Evolutionary conservation across 2,113 vertebrate genomes (phyloP), one percentile per base, ranked within the genome.

Genomic region (Glareola pratincola): DNA sequence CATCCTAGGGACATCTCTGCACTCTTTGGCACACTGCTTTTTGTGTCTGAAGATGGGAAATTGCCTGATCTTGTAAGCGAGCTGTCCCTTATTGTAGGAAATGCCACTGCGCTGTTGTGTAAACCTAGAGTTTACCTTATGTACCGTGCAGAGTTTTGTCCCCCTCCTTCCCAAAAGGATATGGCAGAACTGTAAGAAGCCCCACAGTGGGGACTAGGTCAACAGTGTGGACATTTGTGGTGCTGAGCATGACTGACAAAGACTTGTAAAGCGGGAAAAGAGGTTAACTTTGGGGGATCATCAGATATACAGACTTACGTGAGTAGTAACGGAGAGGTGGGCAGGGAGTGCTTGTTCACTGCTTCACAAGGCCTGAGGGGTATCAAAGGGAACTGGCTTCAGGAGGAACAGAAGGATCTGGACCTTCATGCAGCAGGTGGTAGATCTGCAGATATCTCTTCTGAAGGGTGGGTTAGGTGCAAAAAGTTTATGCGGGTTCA

Each of bases 51-150:
- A 57, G 72, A 10, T 29, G 39, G 22, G 41, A 36, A 68, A 26
- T 67, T 47, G 22, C 43, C 67, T 21, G 17, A n/a, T 62, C 53
- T 77, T 62, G 36, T 32, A 53, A 48, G 23, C 27, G 30, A 71
- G 14, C 32, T 72, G 24, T 29, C 18, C 32, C 85, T 57, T 54
- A 17, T 32, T 45, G 37, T 48, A 76, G 75, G 30, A 72, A 71
- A 64, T 0, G 1, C 27, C 8, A 14, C 21, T 41, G 30, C 0
- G 1, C 60, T 32, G 9, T 14, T 66, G 32, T 66, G 45, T 89
- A 81, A 81, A 66, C 27, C 16, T 24, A 34, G 68, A 54, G n/a
- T 71, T 88, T 47, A 36, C n/a, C 24, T 45, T 19, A 18, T 51
- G 64, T 30, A n/a, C 23, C 29, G 14, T 5, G 8, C 3, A 4